A percentile compares a stretch with the other conserved stretches of the same genome.
Evolutionary conservation across 2,888 invertebrate species (phyloP).

Genomic region (Emmelina monodactyla): DNA sequence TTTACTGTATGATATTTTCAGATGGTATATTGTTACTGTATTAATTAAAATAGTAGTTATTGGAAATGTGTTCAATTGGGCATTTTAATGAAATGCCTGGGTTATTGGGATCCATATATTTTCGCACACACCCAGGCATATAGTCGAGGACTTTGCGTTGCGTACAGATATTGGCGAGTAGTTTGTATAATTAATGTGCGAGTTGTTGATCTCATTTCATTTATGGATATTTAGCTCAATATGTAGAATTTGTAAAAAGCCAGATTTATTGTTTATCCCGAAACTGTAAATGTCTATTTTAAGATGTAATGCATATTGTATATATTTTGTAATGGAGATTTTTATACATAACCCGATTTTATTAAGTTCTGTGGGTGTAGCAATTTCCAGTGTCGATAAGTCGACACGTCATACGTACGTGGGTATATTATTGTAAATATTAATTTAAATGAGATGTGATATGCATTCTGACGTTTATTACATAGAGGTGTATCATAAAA

Average conservation of each 20-base stretch:
- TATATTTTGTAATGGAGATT: constrained; percentile 57
- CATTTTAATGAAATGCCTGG: constrained; percentile 37
- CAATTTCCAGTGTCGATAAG: constrained; percentile 41
- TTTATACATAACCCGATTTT: constrained; percentile 50
- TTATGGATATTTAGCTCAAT: constrained; percentile 59
- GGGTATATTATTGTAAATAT: constrained; percentile 46
- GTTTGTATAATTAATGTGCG: constrained; percentile 27
- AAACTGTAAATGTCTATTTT: constrained; percentile 46
- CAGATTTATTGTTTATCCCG: constrained; percentile 29
- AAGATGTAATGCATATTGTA: constrained; percentile 49
- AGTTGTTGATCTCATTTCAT: constrained; percentile 62
- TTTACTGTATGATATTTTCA: constrained; percentile 1
- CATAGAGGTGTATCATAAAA: constrained; percentile 54
- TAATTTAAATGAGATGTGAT: constrained; percentile 50
- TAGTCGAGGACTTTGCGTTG: constrained; percentile 24
- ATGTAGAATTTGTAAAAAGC: constrained; percentile 47
- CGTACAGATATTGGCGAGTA: constrained; percentile 4
- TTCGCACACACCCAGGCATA: constrained; percentile 24
- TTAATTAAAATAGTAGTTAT: constrained; percentile 25
- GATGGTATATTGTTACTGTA: constrained; percentile 15
- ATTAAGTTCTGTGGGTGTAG: constrained; percentile 43
- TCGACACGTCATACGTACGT: constrained; percentile 21
- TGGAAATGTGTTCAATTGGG: constrained; percentile 34
- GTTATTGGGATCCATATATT: constrained; percentile 21
- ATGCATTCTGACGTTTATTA: constrained; percentile 52